Base-by-base conservation (phyloP, 1,140 invertebrate species). In the Pachypeltis micranthus region DNA sequence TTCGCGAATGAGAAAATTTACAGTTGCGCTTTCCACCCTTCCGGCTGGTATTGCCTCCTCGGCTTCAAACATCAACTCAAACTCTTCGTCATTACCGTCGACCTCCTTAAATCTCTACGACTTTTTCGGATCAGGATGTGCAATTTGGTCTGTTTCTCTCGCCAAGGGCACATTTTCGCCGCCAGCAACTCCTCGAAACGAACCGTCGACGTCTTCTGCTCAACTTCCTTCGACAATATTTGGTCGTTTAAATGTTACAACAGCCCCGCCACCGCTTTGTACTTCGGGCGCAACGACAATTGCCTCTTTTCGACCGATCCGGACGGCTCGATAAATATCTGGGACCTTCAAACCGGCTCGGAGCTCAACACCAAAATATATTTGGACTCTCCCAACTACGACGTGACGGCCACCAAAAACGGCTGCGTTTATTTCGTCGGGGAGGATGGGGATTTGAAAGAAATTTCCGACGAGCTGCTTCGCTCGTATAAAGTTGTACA, bases 21-120 rank as follows among this genome's bases (percentile, higher is more conserved):
- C 69, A 84, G 83, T 64, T 79, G 91, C 4, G 83, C 87, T 19
- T 71, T 96, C 1, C 92, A 95, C 75, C 91, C 91, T 0, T 83
- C 81, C 24, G 75, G 74, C 71, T 34, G 39, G 63, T 63, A 16
- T 31, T 64, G 44, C 27, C 34, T 92, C 10, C 83, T 93, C 59
- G 91, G 91, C n/a, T 96, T 95, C 72, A 86, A 84, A 1, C 90
- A 95, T 73, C 93, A 93, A 74, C 74, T 96, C 0, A 78, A 88
- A 44, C 85, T 91, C 31, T 85, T 91, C 79, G 88, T 86, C 54
- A 83, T 96, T 31, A 75, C 92, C 29, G 88, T 94, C 67, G 88
- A 95, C 68, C 90, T 94, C 69, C 81, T 96, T n/a, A 77, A 85
- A 69, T 80, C 82, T 10, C 83, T 85, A 68, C 76, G 84, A 63